Evolutionary conservation across 2,888 invertebrate genomes (phyloP), one percentile per base, ranked within the genome.

Genomic region (Acronicta psi): DNA sequence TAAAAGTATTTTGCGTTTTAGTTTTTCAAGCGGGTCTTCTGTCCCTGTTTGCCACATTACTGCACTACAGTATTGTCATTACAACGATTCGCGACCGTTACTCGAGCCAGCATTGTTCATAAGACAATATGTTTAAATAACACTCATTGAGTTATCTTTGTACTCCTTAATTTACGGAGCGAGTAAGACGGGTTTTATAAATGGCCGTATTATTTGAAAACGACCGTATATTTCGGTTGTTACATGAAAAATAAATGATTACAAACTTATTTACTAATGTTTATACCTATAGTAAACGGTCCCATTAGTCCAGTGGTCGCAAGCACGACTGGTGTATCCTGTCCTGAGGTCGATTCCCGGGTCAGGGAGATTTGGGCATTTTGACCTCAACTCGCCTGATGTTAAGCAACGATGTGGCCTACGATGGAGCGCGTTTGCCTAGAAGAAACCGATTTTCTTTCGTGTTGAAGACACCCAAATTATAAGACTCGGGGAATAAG

Each of bases 61-160:
- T 34, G 8, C 41, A 55, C 43, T 50, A 23, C 46, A 59, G 41
- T 55, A 54, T 51, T 59, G 65, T 65, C 50, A 69, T 64, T 64
- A 64, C 43, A 36, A 55, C 14, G 69, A 59, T 56, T 55, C 34
- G 34, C 59, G 53, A 66, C 66, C 66, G 69, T 69, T 70, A 70
- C 44, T 52, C 41, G 57, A 68, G 50, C 31, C 18, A 13, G 41
- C 55, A 69, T 69, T 69, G 69, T 69, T 61, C 57, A 43, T 50
- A 42, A 68, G 51, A 69, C 69, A 69, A 72, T 65, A 70, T 69
- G 56, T 69, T 69, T 68, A 69, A 69, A 68, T 68, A 68, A 69
- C 58, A 63, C 58, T 44, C 51, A 52, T 36, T 58, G 68, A 53
- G 34, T 34, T 51, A 69, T 68, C 63, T 69, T 58, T 41, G 41